Conservation (phyloP, 2,888 invertebrate species). For the Electrophaes corylata region DNA sequence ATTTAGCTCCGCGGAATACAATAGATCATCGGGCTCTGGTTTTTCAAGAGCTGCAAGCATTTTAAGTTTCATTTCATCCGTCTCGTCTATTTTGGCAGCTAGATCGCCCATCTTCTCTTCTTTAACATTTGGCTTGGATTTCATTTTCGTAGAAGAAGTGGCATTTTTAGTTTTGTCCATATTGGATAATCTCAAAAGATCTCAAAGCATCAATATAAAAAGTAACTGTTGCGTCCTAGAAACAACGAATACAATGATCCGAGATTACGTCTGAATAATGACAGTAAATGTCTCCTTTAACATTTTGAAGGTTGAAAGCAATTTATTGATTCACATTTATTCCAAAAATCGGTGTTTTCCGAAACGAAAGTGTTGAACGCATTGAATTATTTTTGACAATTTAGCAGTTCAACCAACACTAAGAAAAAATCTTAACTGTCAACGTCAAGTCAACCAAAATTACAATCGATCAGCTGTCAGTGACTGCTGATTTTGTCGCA, state of each 20-base stretch:
- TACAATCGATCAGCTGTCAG: conserved; percentile 38
- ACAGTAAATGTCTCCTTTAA: conserved; percentile 6
- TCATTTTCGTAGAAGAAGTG: conserved; percentile 44
- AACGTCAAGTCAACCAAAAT: conserved; percentile 10
- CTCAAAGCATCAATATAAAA: conserved; percentile 20
- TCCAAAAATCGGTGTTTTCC: not conserved
- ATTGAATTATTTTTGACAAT: conserved; percentile 8
- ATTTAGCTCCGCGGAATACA: conserved; percentile 86
- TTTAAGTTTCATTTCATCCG: conserved; percentile 79
- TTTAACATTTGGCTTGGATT: conserved; percentile 52
- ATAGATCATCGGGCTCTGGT: conserved; percentile 71
- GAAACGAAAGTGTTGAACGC: conserved; percentile 8
- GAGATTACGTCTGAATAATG: conserved; percentile 6
- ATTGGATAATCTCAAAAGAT: conserved; percentile 38
- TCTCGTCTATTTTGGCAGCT: conserved; percentile 75
- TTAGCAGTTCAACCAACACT: conserved; percentile 10
- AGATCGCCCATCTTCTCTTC: conserved; percentile 61
- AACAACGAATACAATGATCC: no score
- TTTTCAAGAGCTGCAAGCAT: conserved; percentile 68
- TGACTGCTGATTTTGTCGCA: conserved; percentile 41
- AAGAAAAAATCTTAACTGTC: not conserved
- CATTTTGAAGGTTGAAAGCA: not conserved
- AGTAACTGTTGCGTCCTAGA: conserved; percentile 5
- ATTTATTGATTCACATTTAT: not conserved
- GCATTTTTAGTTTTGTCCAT: conserved; percentile 54